Conservation (phyloP, 2,113 vertebrate species). For the Elgaria multicarinata region DNA sequence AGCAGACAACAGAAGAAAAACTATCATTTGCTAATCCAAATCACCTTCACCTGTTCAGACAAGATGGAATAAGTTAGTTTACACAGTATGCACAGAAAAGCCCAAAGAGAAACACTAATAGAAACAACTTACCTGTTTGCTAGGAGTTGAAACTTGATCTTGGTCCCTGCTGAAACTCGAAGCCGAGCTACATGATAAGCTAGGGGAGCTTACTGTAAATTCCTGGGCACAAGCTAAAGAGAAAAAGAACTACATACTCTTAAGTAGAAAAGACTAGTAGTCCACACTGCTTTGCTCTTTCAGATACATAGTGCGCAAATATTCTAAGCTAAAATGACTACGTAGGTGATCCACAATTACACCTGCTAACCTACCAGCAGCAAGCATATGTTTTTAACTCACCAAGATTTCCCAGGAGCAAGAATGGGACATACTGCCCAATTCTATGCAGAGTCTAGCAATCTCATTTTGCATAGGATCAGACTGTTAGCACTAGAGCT, state of each 20-base stretch:
- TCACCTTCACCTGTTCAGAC: background rate
- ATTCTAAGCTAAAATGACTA: background rate
- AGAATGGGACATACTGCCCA: background rate
- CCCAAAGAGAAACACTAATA: background rate
- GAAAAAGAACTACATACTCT: slow-evolving; percentile 8
- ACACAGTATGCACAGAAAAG: no score
- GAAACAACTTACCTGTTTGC: slow-evolving; percentile 48
- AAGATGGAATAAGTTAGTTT: background rate
- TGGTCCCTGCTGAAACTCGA: background rate
- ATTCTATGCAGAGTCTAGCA: background rate
- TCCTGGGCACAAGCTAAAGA: slow-evolving; percentile 59
- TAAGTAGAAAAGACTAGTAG: slow-evolving; percentile 1
- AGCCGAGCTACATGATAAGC: slow-evolving; percentile 40
- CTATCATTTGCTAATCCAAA: background rate
- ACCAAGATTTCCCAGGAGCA: background rate
- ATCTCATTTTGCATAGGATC: background rate
- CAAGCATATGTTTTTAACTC: background rate
- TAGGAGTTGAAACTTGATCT: background rate
- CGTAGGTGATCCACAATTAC: background rate
- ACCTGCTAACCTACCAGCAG: no score
- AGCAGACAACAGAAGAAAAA: background rate
- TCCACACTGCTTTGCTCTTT: background rate
- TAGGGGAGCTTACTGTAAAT: slow-evolving; percentile 51
- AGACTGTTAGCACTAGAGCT: background rate
- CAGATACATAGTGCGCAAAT: background rate